These are phyloP conservation scores for Percopsis transmontana DNA, from an alignment of 2,113 vertebrate species.

Conservation along the genomic window DNA sequence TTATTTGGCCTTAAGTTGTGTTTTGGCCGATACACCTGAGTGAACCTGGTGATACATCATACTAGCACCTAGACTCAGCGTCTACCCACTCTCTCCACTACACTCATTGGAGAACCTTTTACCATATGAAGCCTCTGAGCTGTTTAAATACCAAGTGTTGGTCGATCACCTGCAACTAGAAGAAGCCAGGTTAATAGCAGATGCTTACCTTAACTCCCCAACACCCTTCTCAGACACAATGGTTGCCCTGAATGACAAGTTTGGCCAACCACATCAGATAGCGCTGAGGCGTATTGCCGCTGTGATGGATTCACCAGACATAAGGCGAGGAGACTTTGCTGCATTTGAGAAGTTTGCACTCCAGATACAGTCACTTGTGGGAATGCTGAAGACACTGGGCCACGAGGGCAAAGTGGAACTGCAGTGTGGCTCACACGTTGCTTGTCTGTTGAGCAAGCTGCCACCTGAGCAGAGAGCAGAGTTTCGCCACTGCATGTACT, in stretches of 20 bases:
- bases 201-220: neutral
- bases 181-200: too few species aligned
- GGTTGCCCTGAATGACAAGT: neutral
- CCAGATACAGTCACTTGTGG: constrained; percentile 1
- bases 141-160: too few species aligned
- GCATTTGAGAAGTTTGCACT: constrained; percentile 15
- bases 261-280: too few species aligned
- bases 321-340: neutral
- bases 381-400: constrained; percentile 16
- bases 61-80: too few species aligned
- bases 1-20: too few species aligned
- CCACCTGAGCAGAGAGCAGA: neutral
- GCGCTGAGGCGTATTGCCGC: too few species aligned
- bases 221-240: constrained; percentile 8
- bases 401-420: neutral
- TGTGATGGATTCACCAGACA: neutral
- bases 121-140: too few species aligned
- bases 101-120: too few species aligned
- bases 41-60: too few species aligned
- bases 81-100: too few species aligned
- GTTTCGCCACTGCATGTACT: neutral
- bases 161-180: too few species aligned
- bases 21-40: too few species aligned
- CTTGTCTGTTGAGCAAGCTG: constrained; percentile 2
- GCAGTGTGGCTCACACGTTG: constrained; percentile 9